These are phyloP conservation scores for Zoanthus sansibaricus DNA, from an alignment of 92 coral and sea anemone genomes.

Conservation along the genomic window DNA sequence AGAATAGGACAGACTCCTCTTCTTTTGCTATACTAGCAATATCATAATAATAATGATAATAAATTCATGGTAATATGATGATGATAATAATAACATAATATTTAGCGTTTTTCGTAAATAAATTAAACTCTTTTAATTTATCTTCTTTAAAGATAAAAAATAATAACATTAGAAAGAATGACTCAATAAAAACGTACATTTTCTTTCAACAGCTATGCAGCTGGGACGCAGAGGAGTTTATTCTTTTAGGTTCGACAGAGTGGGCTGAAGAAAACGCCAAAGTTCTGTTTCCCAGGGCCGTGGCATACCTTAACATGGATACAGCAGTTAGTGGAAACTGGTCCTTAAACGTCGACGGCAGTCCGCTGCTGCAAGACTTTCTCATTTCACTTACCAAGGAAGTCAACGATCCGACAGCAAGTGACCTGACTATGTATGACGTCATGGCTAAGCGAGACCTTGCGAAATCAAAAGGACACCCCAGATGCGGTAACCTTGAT, in stretches of 20 bases:
- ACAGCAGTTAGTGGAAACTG: conserved; percentile 90
- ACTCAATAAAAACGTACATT: neutral
- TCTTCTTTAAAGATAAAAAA: too few species aligned
- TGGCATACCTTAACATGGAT: conserved; percentile 90
- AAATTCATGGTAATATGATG: too few species aligned
- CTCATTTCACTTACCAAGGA: conserved; percentile 79
- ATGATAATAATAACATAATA: too few species aligned
- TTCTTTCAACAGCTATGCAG: conserved; percentile 74
- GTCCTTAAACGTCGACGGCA: conserved; percentile 75
- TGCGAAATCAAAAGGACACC: conserved; percentile 53
- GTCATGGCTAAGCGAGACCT: conserved; percentile 87
- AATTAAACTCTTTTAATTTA: neutral
- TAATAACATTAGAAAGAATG: neutral
- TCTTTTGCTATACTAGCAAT: too few species aligned
- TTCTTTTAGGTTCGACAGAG: conserved; percentile 88
- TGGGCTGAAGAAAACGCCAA: conserved; percentile 94
- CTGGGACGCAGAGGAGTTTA: conserved; percentile 97
- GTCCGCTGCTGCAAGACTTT: conserved; percentile 81
- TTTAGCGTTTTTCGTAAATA: neutral
- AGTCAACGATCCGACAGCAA: conserved; percentile 81
- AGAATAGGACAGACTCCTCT: too few species aligned
- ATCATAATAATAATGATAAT: too few species aligned
- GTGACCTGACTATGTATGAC: conserved; percentile 78
- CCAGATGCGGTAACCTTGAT: conserved; percentile 66
- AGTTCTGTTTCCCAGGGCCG: conserved; percentile 81